These are phyloP conservation scores for Listrodromus nycthemerus DNA, from an alignment of 2,888 invertebrate species.

Conservation along the genomic window DNA sequence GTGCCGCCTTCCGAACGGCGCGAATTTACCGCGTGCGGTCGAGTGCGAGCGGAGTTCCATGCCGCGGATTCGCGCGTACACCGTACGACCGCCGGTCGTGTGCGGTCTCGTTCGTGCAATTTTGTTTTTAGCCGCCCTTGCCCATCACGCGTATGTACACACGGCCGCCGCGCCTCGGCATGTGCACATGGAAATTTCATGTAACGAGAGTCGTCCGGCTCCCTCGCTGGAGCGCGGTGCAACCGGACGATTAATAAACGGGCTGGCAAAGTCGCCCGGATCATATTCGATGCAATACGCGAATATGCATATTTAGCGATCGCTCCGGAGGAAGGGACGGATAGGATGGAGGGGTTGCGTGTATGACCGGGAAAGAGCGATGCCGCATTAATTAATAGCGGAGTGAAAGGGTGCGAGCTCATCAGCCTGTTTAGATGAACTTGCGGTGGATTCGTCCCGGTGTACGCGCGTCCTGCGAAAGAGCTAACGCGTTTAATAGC, in stretches of 20 bases:
- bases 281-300: slow-evolving; percentile 38
- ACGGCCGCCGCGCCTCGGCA: slow-evolving; percentile 4
- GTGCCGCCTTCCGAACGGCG: slow-evolving; percentile 29
- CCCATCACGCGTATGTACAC: slow-evolving; percentile 18
- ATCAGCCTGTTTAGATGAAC: slow-evolving; percentile 34
- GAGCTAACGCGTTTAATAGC: slow-evolving; percentile 53
- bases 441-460: slow-evolving; percentile 1
- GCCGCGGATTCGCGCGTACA: too few species aligned
- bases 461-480: slow-evolving; percentile 29
- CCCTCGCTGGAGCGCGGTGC: not conserved
- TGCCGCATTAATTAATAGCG: slow-evolving; percentile 51
- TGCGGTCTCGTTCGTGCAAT: slow-evolving; percentile 61
- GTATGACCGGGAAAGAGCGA: not conserved
- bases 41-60: slow-evolving; percentile 43
- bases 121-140: slow-evolving; percentile 47
- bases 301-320: slow-evolving; percentile 9
- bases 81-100: not conserved
- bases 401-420: slow-evolving; percentile 23
- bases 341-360: not conserved
- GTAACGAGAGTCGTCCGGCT: not conserved
- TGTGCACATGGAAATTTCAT: slow-evolving; percentile 31
- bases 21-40: slow-evolving; percentile 53
- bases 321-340: not conserved
- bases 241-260: slow-evolving; percentile 54
- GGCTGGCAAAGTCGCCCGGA: slow-evolving; percentile 25